Percentiles rank a stretch among this genome's conserved stretches.
Conservation (phyloP, 2,797 vertebrate species). For the Eulemur rubriventer region DNA sequence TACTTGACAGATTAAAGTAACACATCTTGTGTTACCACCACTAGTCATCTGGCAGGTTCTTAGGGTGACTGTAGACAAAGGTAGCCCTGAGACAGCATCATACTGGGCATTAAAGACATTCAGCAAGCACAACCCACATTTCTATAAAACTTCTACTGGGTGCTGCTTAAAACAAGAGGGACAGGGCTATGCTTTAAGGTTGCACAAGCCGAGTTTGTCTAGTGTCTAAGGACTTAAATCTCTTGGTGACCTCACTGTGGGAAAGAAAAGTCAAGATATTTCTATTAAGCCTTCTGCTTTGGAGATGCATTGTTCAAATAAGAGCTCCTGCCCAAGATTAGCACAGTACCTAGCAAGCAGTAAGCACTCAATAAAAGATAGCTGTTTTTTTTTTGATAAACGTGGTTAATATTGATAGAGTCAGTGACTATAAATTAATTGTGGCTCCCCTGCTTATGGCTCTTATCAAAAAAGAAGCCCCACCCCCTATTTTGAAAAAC, state of each 20-base stretch:
- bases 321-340: background rate
- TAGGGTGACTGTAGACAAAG: background rate
- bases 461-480: background rate
- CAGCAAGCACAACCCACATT: background rate
- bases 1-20: background rate
- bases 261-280: background rate
- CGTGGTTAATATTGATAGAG: background rate
- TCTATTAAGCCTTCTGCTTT: background rate
- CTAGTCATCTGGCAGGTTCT: background rate
- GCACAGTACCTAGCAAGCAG: no score
- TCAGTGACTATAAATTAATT: background rate
- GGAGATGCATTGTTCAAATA: background rate
- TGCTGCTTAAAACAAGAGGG: background rate
- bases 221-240: background rate
- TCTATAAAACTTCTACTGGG: background rate
- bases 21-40: background rate
- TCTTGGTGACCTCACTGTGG: background rate
- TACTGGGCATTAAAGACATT: background rate
- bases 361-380: background rate
- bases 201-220: background rate
- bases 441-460: background rate
- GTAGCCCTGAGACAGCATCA: background rate
- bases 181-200: background rate
- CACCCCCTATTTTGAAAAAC: no score
- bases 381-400: background rate